Evolutionary conservation across 1,140 invertebrate species (phyloP).

Genomic region (Aphis craccivora): DNA sequence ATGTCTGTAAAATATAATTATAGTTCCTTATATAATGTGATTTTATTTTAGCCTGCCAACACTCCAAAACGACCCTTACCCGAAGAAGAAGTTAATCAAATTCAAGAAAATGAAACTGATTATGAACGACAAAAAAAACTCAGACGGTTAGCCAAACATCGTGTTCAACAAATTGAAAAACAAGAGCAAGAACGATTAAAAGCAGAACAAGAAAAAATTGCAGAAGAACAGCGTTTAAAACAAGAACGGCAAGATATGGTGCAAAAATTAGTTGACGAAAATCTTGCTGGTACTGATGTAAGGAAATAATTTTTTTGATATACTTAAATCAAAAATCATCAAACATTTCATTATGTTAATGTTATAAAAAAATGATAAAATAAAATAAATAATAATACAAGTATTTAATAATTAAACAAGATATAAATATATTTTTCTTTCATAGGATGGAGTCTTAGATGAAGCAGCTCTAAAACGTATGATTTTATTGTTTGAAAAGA

Average conservation of each 20-base stretch:
- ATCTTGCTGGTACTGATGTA: constrained; percentile 32
- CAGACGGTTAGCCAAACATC: constrained; percentile 65
- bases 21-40: constrained; percentile 19
- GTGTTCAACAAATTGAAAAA: constrained; percentile 66
- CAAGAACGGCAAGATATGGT: constrained; percentile 55
- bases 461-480: constrained; percentile 88
- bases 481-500: constrained; percentile 92
- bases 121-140: constrained; percentile 63
- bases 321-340: not conserved
- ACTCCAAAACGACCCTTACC: constrained; percentile 75
- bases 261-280: constrained; percentile 57
- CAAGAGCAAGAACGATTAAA: constrained; percentile 63
- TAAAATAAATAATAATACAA: not conserved
- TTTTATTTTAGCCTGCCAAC: constrained; percentile 73
- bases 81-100: constrained; percentile 73
- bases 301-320: not conserved
- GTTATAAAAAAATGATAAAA: not conserved
- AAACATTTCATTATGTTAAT: not conserved
- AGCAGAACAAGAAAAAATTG: constrained; percentile 59
- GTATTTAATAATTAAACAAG: not conserved
- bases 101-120: constrained; percentile 67
- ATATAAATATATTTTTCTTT: not conserved
- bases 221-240: constrained; percentile 60
- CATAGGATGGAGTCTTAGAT: constrained; percentile 75
- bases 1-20: not conserved